phyloP scores from a whole-genome alignment of 2,797 vertebrate genomes.

The Phataginus tricuspis region DNA sequence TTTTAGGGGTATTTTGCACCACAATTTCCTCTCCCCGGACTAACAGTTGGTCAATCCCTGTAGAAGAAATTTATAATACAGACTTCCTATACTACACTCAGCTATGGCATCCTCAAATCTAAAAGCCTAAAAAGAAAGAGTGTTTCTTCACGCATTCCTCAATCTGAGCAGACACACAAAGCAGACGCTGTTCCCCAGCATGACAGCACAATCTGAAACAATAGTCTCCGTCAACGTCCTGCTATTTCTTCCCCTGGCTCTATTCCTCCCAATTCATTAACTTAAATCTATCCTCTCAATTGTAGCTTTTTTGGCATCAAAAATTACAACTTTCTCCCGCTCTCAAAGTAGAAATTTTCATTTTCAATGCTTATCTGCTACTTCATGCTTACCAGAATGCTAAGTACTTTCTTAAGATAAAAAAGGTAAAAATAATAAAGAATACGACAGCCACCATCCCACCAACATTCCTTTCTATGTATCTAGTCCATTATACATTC shows the following conservation, averaged over 20 bases:
- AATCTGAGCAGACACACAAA: neutral
- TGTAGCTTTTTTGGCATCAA: neutral
- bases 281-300: neutral
- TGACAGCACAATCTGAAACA: neutral
- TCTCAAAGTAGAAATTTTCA: neutral
- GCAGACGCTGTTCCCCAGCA: neutral
- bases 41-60: neutral
- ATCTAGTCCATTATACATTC: neutral
- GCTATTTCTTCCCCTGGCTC: neutral
- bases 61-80: neutral
- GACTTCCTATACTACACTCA: neutral
- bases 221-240: neutral
- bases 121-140: neutral
- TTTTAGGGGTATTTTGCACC: no score
- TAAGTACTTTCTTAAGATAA: neutral
- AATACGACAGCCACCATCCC: neutral
- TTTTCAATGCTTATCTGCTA: neutral
- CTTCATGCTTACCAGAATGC: neutral
- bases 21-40: no score
- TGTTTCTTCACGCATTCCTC: neutral
- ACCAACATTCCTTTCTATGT: neutral
- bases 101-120: neutral
- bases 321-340: neutral
- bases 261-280: neutral
- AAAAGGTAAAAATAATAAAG: conserved; percentile 1